phyloP scores from a whole-genome alignment of 2,113 vertebrate species.

The Papio anubis region DNA sequence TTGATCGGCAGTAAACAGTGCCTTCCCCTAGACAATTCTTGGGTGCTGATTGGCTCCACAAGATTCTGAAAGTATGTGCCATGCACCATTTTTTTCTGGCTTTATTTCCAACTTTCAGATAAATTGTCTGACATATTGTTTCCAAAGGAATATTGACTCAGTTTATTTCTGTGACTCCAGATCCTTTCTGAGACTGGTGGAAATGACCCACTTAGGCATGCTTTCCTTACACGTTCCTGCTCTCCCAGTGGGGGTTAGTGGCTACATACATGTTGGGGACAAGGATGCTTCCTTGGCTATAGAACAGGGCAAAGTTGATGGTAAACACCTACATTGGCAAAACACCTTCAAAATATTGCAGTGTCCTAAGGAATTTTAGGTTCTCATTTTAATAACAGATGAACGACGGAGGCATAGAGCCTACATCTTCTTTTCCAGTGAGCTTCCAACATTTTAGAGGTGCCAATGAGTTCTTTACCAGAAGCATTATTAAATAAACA shows the following conservation, averaged over 20 bases:
- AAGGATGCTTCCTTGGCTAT: neutral
- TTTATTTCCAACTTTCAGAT: neutral
- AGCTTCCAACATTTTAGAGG: neutral
- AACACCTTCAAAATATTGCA: neutral
- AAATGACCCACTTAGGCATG: neutral
- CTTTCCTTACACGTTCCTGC: neutral
- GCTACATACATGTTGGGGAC: neutral
- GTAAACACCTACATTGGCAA: neutral
- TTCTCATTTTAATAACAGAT: neutral
- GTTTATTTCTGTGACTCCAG: neutral
- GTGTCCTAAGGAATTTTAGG: neutral
- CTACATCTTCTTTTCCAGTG: neutral
- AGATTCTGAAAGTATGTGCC: neutral
- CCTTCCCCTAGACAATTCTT: neutral
- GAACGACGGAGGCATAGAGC: neutral
- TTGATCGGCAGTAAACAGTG: neutral
- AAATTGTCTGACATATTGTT: neutral
- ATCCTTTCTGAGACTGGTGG: neutral
- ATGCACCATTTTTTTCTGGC: neutral
- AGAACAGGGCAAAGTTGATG: neutral
- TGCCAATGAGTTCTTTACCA: neutral
- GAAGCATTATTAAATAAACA: neutral
- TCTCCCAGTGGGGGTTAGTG: neutral
- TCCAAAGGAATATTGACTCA: neutral
- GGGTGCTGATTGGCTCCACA: neutral